Conservation (phyloP, 2,888 invertebrate species). For the Megamerina dolium region DNA sequence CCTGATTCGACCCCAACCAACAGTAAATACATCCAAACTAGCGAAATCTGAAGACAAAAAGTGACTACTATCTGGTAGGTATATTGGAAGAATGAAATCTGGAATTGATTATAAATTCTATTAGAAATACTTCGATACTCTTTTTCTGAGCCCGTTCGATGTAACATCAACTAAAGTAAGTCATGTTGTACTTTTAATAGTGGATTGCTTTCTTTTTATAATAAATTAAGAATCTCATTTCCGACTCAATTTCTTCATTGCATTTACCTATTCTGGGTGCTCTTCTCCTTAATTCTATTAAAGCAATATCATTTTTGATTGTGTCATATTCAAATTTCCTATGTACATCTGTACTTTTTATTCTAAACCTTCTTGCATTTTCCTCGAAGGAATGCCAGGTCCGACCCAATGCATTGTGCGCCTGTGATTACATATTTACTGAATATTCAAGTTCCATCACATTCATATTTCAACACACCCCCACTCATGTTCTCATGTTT, state of each 20-base stretch:
- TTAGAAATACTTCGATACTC: too few species aligned
- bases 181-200: too few species aligned
- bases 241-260: too few species aligned
- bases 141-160: too few species aligned
- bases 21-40: conserved; percentile 61
- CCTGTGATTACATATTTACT: conserved; percentile 66
- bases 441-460: conserved; percentile 68
- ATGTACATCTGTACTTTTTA: conserved; percentile 60
- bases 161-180: too few species aligned
- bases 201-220: too few species aligned
- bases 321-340: conserved; percentile 59
- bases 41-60: conserved; percentile 39
- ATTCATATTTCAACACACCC: conserved; percentile 59
- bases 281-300: conserved; percentile 56
- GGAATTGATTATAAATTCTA: too few species aligned
- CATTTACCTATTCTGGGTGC: conserved; percentile 36
- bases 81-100: conserved; percentile 68
- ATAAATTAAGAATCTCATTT: too few species aligned
- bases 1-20: conserved; percentile 70
- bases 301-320: conserved; percentile 72
- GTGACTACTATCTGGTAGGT: conserved; percentile 58
- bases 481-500: conserved; percentile 46
- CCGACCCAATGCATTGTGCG: conserved; percentile 50
- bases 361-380: conserved; percentile 57
- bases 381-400: conserved; percentile 54